These are phyloP conservation scores for Volucella inanis DNA, from an alignment of 2,888 invertebrate species.

Conservation along the genomic window DNA sequence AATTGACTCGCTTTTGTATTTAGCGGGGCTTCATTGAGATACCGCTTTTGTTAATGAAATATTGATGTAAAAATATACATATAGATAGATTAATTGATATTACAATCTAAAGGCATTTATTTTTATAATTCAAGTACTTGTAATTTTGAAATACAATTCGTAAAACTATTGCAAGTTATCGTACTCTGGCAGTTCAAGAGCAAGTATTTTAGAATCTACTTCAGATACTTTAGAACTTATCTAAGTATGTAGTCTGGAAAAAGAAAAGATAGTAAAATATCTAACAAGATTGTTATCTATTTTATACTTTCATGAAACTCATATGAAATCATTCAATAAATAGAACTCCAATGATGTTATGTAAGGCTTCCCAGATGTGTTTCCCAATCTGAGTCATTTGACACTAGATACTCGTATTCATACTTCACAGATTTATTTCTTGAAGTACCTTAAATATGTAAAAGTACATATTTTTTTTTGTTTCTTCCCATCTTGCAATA, in stretches of 20 bases:
- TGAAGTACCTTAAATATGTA: too few relatives aligned
- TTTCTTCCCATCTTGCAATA: too few relatives aligned
- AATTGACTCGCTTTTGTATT: constrained; percentile 7
- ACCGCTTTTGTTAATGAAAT: constrained; percentile 21
- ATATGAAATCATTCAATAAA: constrained; percentile 11
- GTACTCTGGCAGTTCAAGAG: neutral
- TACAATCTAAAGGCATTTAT: neutral
- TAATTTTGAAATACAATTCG: too few relatives aligned
- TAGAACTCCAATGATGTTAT: neutral
- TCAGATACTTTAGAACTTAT: neutral
- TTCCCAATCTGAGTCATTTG: constrained; percentile 27
- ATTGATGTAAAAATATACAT: neutral
- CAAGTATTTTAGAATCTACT: neutral
- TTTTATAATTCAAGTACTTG: neutral
- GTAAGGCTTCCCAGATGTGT: constrained; percentile 14
- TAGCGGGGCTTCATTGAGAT: neutral
- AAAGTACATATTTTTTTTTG: too few relatives aligned
- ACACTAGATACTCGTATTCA: neutral
- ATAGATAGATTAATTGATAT: neutral
- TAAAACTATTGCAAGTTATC: neutral
- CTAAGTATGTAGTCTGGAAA: too few relatives aligned
- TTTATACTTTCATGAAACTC: neutral
- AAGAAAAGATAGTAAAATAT: neutral
- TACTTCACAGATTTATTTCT: neutral
- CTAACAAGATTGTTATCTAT: neutral